Conservation (phyloP, 2,888 invertebrate species). For the Syrphus vitripennis region DNA sequence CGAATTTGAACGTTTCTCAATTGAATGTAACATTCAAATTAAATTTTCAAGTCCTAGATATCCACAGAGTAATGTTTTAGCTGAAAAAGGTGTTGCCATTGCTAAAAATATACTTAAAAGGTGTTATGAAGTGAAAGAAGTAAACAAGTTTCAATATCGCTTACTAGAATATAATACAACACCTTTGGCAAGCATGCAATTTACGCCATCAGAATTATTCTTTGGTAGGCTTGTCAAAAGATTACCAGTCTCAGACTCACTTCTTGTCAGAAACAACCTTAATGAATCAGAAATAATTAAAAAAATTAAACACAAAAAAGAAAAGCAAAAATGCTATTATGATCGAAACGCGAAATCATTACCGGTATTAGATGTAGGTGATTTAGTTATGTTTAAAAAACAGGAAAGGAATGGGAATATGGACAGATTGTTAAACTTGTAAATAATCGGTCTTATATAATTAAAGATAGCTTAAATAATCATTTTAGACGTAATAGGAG, state of each 20-base stretch:
- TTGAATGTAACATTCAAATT: conserved; percentile 40
- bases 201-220: conserved; percentile 48
- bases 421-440: neutral
- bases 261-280: conserved; percentile 51
- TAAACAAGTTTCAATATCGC: conserved; percentile 40
- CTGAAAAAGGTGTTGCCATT: conserved; percentile 63
- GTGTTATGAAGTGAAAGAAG: conserved; percentile 21
- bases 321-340: conserved; percentile 64
- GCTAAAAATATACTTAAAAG: conserved; percentile 65
- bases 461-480: neutral
- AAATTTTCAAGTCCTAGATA: conserved; percentile 66
- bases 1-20: conserved; percentile 51
- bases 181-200: conserved; percentile 36
- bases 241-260: conserved; percentile 45
- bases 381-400: neutral
- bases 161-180: conserved; percentile 59
- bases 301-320: conserved; percentile 43
- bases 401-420: neutral
- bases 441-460: neutral
- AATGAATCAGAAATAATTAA: conserved; percentile 21
- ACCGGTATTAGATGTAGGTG: neutral
- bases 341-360: conserved; percentile 31
- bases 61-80: conserved; percentile 64
- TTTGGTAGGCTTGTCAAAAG: conserved; percentile 48
- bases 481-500: neutral